A percentile compares a stretch with the other conserved stretches of the same genome.
Conservation (phyloP, 2,888 invertebrate species). For the Tachina lurida region DNA sequence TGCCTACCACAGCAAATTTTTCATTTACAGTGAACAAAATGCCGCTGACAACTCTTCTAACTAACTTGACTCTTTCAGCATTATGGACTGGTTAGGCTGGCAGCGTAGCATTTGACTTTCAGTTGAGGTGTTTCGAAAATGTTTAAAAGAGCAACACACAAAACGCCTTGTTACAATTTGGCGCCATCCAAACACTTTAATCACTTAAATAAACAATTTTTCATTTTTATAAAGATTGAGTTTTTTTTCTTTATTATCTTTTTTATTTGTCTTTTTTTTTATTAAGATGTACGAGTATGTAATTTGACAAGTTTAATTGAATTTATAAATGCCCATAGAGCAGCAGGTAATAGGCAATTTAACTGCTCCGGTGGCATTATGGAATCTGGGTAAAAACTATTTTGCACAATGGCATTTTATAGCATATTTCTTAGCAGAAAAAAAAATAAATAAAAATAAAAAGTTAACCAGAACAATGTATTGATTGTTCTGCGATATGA, state of each 20-base stretch:
- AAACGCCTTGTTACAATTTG: slow-evolving; percentile 60
- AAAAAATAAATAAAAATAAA: too few relatives aligned
- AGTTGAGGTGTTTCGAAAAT: slow-evolving; percentile 24
- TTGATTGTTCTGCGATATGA: too few relatives aligned
- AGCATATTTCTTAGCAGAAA: too few relatives aligned
- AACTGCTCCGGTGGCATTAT: neutral
- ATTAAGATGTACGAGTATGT: slow-evolving; percentile 9
- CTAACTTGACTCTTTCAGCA: neutral
- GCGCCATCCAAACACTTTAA: slow-evolving; percentile 64
- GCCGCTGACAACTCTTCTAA: neutral
- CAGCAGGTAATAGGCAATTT: neutral
- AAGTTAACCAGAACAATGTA: too few relatives aligned
- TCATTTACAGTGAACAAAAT: slow-evolving; percentile 34
- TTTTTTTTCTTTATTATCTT: neutral
- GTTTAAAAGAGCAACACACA: slow-evolving; percentile 15
- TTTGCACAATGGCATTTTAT: too few relatives aligned
- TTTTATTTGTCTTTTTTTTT: slow-evolving; percentile 6
- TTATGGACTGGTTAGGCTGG: neutral
- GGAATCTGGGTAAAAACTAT: neutral
- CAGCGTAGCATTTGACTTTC: slow-evolving; percentile 1
- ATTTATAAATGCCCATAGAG: slow-evolving; percentile 10
- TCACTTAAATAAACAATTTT: slow-evolving; percentile 68
- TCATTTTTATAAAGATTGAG: slow-evolving; percentile 63
- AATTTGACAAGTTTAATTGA: slow-evolving; percentile 57
- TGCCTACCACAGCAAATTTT: slow-evolving; percentile 49